Evolutionary conservation across 2,888 invertebrate genomes (phyloP).

Genomic region (Trachelus tabidus): DNA sequence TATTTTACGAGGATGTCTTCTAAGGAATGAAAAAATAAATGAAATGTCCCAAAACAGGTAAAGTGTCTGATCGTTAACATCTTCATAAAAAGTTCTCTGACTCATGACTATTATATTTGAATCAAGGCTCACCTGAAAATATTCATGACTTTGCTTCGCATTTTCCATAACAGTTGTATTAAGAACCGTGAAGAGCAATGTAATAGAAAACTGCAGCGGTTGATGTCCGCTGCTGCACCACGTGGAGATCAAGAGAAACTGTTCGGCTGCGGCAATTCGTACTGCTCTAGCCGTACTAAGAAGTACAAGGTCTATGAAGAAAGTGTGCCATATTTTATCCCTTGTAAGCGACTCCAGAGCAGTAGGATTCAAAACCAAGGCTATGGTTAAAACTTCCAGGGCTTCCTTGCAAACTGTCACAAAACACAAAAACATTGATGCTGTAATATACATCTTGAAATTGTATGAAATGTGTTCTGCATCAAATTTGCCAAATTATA

Average conservation of each 20-base stretch:
- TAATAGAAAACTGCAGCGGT: conserved; percentile 75
- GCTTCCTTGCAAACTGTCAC: conserved; percentile 87
- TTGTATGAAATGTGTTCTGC: too few relatives aligned
- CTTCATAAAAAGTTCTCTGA: not conserved
- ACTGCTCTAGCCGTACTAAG: conserved; percentile 82
- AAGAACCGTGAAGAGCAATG: conserved; percentile 75
- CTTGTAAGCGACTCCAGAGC: conserved; percentile 84
- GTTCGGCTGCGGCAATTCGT: conserved; percentile 84
- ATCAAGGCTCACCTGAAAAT: conserved; percentile 70
- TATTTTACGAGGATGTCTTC: too few relatives aligned
- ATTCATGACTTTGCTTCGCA: conserved; percentile 81
- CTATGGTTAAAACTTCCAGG: conserved; percentile 90
- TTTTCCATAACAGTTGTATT: conserved; percentile 75
- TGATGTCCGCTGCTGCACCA: conserved; percentile 77
- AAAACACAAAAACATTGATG: conserved; percentile 16
- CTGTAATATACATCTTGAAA: too few relatives aligned
- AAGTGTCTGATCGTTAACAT: not conserved
- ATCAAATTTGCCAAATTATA: not conserved
- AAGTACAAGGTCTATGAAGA: conserved; percentile 88
- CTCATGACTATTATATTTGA: too few relatives aligned
- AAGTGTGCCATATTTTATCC: conserved; percentile 88
- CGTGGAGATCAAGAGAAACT: conserved; percentile 85
- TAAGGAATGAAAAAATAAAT: too few relatives aligned
- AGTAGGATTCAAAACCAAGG: conserved; percentile 89
- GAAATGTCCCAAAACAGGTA: not conserved